phyloP scores from a whole-genome alignment of 2,797 vertebrate species.

The Anguilla anguilla region DNA sequence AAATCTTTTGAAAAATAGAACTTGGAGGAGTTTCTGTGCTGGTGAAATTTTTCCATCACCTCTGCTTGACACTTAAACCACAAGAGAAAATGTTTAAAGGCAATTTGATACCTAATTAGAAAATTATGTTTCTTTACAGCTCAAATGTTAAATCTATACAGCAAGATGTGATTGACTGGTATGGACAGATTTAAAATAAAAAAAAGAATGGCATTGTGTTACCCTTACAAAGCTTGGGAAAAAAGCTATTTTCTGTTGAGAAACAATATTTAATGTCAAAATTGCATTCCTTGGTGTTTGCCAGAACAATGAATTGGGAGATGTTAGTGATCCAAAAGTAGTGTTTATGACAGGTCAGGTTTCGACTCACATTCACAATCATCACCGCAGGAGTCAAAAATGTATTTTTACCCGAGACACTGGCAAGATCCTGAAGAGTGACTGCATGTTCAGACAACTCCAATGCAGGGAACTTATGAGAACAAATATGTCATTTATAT shows the following conservation, averaged over 20 bases:
- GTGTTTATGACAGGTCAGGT: constrained; percentile 28
- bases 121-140: constrained; percentile 34
- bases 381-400: constrained; percentile 3
- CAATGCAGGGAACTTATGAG: neutral
- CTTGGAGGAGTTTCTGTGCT: constrained; percentile 33
- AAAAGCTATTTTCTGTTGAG: neutral
- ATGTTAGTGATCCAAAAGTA: constrained; percentile 48
- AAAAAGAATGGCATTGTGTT: constrained; percentile 33
- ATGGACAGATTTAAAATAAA: constrained; percentile 46
- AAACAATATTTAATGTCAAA: constrained; percentile 8
- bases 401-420: constrained; percentile 19
- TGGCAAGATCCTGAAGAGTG: constrained; percentile 6
- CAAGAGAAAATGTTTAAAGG: constrained; percentile 3
- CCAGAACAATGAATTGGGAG: constrained; percentile 40
- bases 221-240: constrained; percentile 34
- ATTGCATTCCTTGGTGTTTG: constrained; percentile 32
- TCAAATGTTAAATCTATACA: constrained; percentile 22
- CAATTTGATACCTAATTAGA: constrained; percentile 24
- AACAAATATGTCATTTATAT: neutral
- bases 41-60: constrained; percentile 12
- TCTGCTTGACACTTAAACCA: constrained; percentile 32
- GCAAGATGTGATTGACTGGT: constrained; percentile 38
- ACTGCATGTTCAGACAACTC: neutral
- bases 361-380: constrained; percentile 24
- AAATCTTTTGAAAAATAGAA: neutral